A percentile compares a stretch with the other conserved stretches of the same genome.
Evolutionary conservation across 1,140 invertebrate genomes (phyloP).

Genomic region (Spodoptera litura): DNA sequence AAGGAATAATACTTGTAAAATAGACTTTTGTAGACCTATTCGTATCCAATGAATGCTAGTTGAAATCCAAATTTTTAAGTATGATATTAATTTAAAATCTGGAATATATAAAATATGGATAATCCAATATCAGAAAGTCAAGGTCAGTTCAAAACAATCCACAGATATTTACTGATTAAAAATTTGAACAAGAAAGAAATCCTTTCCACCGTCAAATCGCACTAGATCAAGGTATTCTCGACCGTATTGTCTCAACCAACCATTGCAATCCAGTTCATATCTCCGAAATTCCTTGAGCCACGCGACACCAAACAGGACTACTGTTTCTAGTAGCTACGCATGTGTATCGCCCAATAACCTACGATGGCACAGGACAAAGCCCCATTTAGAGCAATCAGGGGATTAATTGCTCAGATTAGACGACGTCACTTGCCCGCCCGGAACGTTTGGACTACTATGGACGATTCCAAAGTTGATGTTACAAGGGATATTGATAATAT

Average conservation of each 20-base stretch:
- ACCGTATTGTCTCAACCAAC: neutral
- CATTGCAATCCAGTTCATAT: neutral
- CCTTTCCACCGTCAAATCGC: too few relatives aligned
- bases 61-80: too few relatives aligned
- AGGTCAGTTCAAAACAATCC: too few relatives aligned
- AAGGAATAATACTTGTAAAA: too few relatives aligned
- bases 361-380: conserved; percentile 42
- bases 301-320: neutral
- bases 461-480: neutral
- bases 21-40: too few relatives aligned
- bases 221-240: neutral
- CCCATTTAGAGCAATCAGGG: conserved; percentile 50
- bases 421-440: conserved; percentile 36
- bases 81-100: too few relatives aligned
- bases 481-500: neutral
- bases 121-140: too few relatives aligned
- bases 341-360: conserved; percentile 30
- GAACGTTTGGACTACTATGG: conserved; percentile 30
- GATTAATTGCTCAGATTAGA: conserved; percentile 55
- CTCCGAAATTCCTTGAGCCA: neutral
- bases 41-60: too few relatives aligned
- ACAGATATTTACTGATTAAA: too few relatives aligned
- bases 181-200: too few relatives aligned
- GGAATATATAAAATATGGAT: too few relatives aligned
- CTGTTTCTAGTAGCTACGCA: neutral